Conservation (phyloP, 2,113 vertebrate genomes). For the Addax nasomaculatus region DNA sequence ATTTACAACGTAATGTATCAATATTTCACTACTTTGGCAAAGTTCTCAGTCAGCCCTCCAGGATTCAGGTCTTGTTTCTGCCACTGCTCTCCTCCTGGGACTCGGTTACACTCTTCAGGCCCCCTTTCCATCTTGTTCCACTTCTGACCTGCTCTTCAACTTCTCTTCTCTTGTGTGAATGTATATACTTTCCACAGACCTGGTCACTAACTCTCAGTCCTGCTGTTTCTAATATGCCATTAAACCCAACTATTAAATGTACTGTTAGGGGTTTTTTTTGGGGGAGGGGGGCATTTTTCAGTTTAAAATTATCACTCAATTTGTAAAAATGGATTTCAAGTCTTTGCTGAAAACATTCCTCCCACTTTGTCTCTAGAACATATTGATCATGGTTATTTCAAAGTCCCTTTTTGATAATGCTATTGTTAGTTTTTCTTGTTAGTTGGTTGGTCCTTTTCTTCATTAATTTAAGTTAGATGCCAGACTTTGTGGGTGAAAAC, state of each 20-base stretch:
- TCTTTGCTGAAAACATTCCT: background rate
- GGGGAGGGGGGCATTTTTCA: background rate
- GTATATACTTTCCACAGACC: background rate
- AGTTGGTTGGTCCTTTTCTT: background rate
- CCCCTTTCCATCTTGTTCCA: background rate
- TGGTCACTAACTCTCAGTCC: background rate
- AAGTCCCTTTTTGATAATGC: background rate
- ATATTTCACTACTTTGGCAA: background rate
- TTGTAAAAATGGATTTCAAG: background rate
- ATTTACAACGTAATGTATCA: background rate
- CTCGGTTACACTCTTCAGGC: background rate
- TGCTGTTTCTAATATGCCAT: background rate
- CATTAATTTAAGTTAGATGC: background rate
- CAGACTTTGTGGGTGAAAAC: background rate
- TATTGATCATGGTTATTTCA: background rate
- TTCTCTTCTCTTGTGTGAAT: background rate
- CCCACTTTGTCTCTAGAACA: background rate
- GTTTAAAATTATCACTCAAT: background rate
- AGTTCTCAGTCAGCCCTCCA: background rate
- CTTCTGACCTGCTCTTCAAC: background rate
- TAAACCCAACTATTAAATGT: background rate
- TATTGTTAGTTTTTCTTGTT: background rate
- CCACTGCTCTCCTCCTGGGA: background rate
- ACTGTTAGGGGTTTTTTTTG: fast-evolving
- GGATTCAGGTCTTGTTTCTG: background rate